Base-by-base conservation (phyloP, 2,888 invertebrate species). In the Cerastis rubricosa region DNA sequence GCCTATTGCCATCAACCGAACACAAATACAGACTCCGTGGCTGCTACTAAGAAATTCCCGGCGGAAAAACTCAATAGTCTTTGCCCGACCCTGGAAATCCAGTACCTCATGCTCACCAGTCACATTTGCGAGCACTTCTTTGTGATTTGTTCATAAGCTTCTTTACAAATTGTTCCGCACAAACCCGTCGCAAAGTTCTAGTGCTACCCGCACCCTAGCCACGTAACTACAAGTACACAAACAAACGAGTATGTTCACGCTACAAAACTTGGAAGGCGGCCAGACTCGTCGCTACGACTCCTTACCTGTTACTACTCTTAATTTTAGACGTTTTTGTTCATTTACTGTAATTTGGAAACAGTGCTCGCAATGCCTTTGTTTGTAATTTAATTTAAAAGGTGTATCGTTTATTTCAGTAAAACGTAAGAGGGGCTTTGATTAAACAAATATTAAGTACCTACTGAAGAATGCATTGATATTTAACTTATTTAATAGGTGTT, bases 251-350 rank as follows among this genome's bases (percentile, higher is more conserved):
- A 71, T 61, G 71, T 86, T 79, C 75, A 79, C 86, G 79, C 84
- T 61, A 64, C 70, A 71, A 47, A 64, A 54, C 57, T 75, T 84
- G 84, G 84, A 79, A 67, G 67, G 14, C 69, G 29, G 86, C 84
- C 84, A 85, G 86, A 25, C 35, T 40, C 19, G 29, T 29, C 22
- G 47, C 64, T 12, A 35, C 71, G 71, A 35, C 68, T 45, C 45
- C 82, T 71, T 84, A 84, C 84, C 84, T 86, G 84, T 76, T 71
- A 78, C 83, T 76, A 79, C 75, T 71, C 80, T 71, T 84, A 61
- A 84, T 84, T 85, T 76, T 49, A 59, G 12, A 72, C 6, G 40
- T 75, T 73, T 78, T 57, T 61, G 59, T 81, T 57, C 35, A 57
- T 82, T 76, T 76, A 47, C 51, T 57, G n/a, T 43, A 45, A 76